Evolutionary conservation across 37 sponge, comb jelly and placozoan genomes (phyloP), one percentile per base, ranked within the genome.

Genomic region (Halisarca cf. caerulea): DNA sequence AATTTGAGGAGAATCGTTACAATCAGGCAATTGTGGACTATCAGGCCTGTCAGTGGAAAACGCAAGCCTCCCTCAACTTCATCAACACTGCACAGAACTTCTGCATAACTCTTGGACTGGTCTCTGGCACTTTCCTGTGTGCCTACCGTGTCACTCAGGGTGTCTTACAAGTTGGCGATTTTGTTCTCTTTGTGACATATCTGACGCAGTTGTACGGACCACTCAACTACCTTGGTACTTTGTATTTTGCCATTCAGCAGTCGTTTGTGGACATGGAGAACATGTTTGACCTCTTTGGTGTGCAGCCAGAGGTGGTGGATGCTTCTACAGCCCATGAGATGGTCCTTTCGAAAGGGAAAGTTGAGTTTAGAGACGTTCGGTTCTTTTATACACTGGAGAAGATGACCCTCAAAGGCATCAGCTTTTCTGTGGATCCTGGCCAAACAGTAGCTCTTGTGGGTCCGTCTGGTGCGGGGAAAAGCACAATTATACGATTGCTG

Each of bases 231-330:
- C 97, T 99, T 82, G 99, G 99, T 15, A 95, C 95, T 33, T 93
- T 95, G 84, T 99, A 99, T 83, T 83, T 91, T 28, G 87, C 94
- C 82, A 95, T 99, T 33, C 99, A 99, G 68, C 96, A 96, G 72
- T 91, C 98, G 6, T 97, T 97, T 45, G 88, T 99, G 24, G 99
- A 99, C 80, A 97, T 99, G 99, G 99, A 99, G 90, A 99, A 99
- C 84, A 95, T 99, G 96, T 93, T 99, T 83, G 99, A 99, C 37
- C 86, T 99, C 43, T 75, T 99, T 30, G 94, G 93, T 8, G 91
- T 87, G 2, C 84, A 84, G 35, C 80, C 82, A 39, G 99, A 99
- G 82, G 84, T 99, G 24, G 85, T 25, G 23, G 97, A 94, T 57
- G 34, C 68, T 18, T 81, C 80, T 45, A 73, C 40, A 0, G 89